Evolutionary conservation across 2,797 vertebrate species (phyloP), one percentile per base, ranked within the genome.

Genomic region (Varecia variegata): DNA sequence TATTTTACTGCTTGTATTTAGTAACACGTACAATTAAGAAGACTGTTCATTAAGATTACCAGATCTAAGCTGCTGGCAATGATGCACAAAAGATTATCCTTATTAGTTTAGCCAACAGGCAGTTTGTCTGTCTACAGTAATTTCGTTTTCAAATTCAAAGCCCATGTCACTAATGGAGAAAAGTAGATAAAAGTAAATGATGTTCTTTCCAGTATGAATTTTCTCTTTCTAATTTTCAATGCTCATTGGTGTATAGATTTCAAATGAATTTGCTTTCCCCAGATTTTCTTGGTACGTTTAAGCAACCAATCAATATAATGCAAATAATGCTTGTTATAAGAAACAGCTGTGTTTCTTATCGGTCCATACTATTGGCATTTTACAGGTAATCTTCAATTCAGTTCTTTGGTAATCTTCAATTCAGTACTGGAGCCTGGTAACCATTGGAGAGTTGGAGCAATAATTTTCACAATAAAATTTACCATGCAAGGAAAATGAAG

Each of bases 261-360:
- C 62, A 93, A 65, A 1, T 54, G 58, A 94, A 21, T 80, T 70
- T 82, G 7, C 4, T 86, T 3, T 90, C 80, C 18, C 45, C 27
- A 76, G 7, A 91, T 95, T 79, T 91, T 86, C 89, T 91, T 80
- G 38, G 27, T 89, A 94, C 94, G 89, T 76, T 89, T 80, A 68
- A 58, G 35, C 58, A 94, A 92, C 23, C 11, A 25, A 21, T 90
- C 15, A 74, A 82, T 62, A n/a, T 82, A 76, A 90, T 84, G 35
- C 3, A 81, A 7, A 40, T 82, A 90, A n/a, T 81, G n/a, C 50
- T 56, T 83, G 40, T 83, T 47, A 79, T 21, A 94, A 45, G 83
- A 88, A 92, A 54, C 52, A 82, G 21, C 38, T 56, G 20, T 60
- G 32, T 93, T 23, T 52, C 62, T 62, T 85, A 32, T 89, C 45